Evolutionary conservation across 2,113 vertebrate genomes (phyloP), one percentile per base, ranked within the genome.

Genomic region (Chlorocebus sabaeus): DNA sequence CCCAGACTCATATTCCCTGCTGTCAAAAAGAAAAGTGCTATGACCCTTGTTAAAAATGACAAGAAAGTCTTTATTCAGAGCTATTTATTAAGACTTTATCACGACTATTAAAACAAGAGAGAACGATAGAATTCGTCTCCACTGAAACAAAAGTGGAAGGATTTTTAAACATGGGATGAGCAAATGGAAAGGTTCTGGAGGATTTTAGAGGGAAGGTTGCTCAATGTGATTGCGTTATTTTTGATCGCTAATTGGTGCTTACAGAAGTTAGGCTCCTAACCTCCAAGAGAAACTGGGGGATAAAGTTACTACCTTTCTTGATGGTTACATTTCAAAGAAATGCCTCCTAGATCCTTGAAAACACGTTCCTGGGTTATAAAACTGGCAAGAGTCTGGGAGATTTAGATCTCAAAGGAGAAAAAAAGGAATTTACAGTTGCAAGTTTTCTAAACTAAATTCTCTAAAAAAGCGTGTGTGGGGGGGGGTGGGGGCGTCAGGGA

Each of bases 381-480:
- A 20, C 43, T 32, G 45, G 45, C 8, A 78, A 78, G 16, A 78
- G 27, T 78, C 43, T 78, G 16, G 8, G 75, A 48, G 27, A 78
- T 20, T 78, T 50, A 20, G 20, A 32, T 50, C 76, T 78, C 45
- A 35, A 78, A 50, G 4, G 45, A 50, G 30, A 78, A 48, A 50
- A 45, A 17, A 78, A 20, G 3, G 3, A 78, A 78, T 14, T 78
- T 50, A 32, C 45, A 50, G 45, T 18, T 50, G 7, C 16, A 32
- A 50, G 48, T 43, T 93, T 55, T 79, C 81, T 43, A 78, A 67
- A 52, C 43, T 32, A 93, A 93, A 57, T 75, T 27, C 18, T 89
- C 38, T 79, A 48, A 50, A 50, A 43, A 79, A 79, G 45, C 45
- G 0, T 38, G 38, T 38, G 38, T 38, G 48, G 13, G 3, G 48